Base-by-base conservation (phyloP, 2,888 invertebrate genomes). In the Caenorhabditis zanzibari region DNA sequence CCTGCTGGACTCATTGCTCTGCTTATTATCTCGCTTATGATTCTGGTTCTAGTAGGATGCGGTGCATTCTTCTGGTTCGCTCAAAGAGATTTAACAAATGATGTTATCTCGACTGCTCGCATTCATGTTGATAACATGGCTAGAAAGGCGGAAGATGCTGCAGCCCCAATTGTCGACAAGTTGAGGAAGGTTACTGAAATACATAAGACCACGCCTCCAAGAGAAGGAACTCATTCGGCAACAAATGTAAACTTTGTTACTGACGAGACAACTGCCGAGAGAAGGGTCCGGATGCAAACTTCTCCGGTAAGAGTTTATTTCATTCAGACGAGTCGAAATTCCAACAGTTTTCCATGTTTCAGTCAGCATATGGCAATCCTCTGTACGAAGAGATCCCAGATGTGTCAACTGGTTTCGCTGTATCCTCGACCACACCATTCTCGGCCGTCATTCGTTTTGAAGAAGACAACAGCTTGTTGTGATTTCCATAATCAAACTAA, bases 151-250 rank as follows among this genome's bases (percentile, higher is more conserved):
- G 80, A 84, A 47, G 66, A 68, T n/a, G 76, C 73, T 16, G 74
- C 80, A 14, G 69, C 68, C 54, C 84, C 84, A n/a, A 26, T 80
- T 9, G 75, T 84, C 44, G 71, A 81, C n/a, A 84, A 84, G 71
- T 16, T 84, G 14, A 28, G 32, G 19, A 59, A 44, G 16, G 73
- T 66, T 0, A 41, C 68, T 19, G 75, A 69, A 14, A 64, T 44
- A 22, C 64, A 69, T 16, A 32, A 38, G 16, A 47, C 49, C 26
- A n/a, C 72, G 7, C 59, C 79, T 16, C 69, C 79, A 24, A 56
- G 58, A 24, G 79, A 61, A 47, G 83, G 83, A 19, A 74, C 74
- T 32, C 49, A 63, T 38, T 56, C 79, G 12, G 82, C 82, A 12
- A 64, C 79, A n/a, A 83, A 83, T 56, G 68, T 83, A 22, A 79